Conservation (phyloP, 2,113 vertebrate species). For the Neoarius graeffei region DNA sequence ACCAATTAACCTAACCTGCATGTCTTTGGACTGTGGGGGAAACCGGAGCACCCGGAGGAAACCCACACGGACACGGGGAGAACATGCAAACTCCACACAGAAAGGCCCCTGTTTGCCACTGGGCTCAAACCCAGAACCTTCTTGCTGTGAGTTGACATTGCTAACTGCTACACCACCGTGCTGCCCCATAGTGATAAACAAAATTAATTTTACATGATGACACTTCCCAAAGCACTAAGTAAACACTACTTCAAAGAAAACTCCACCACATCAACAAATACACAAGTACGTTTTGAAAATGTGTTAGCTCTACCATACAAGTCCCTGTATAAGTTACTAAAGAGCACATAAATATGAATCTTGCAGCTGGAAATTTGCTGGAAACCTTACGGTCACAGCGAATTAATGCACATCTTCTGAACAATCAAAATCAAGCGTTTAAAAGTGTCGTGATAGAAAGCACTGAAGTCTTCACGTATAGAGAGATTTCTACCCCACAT, state of each 20-base stretch:
- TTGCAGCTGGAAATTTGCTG: neutral
- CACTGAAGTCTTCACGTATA: neutral
- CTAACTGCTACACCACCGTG: too few species aligned
- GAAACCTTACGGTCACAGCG: too few species aligned
- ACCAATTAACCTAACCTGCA: too few species aligned
- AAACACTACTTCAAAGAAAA: neutral
- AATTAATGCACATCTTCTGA: neutral
- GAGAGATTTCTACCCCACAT: neutral
- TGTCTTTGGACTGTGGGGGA: too few species aligned
- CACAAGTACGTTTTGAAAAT: neutral
- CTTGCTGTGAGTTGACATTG: too few species aligned
- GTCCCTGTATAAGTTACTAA: neutral
- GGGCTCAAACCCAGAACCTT: too few species aligned
- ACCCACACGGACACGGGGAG: too few species aligned
- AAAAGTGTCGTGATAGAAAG: neutral
- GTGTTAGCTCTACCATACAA: neutral
- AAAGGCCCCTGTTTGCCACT: too few species aligned
- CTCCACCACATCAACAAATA: neutral
- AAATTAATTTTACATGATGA: neutral
- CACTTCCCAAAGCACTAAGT: neutral
- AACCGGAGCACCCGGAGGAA: too few species aligned
- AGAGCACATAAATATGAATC: neutral
- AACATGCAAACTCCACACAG: too few species aligned
- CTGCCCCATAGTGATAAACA: neutral
- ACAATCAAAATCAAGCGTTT: constrained; percentile 1